phyloP scores from a whole-genome alignment of 2,888 invertebrate species.

The Eupithecia centaureata region DNA sequence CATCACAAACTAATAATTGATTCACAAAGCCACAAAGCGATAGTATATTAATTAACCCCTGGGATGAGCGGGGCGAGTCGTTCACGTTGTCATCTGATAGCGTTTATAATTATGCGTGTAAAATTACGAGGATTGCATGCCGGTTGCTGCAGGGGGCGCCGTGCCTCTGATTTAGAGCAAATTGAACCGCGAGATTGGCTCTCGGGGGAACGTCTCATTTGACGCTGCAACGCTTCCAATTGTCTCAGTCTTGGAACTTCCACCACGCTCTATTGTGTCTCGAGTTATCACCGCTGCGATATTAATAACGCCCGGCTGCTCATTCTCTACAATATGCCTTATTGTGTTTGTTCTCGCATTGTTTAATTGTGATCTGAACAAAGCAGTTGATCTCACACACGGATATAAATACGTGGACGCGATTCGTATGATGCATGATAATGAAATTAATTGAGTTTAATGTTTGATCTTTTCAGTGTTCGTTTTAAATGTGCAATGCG shows the following conservation, averaged over 20 bases:
- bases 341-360: conserved; percentile 49
- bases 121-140: conserved; percentile 58
- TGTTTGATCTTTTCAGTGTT: conserved; percentile 42
- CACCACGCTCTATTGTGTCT: conserved; percentile 62
- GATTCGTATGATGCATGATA: conserved; percentile 25
- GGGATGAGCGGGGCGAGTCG: conserved; percentile 51
- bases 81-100: conserved; percentile 56
- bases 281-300: conserved; percentile 55
- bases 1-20: conserved; percentile 51
- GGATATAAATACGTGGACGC: conserved; percentile 12
- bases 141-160: conserved; percentile 51
- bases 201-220: conserved; percentile 75
- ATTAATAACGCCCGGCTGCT: conserved; percentile 54
- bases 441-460: conserved; percentile 30
- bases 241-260: conserved; percentile 70
- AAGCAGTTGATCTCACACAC: conserved; percentile 34
- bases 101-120: conserved; percentile 60
- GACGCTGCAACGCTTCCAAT: conserved; percentile 77
- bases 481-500: conserved; percentile 41
- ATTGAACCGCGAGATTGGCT: conserved; percentile 79
- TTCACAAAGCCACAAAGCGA: conserved; percentile 48
- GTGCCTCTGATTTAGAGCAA: conserved; percentile 77
- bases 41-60: conserved; percentile 51
- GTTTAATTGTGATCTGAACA: conserved; percentile 38
- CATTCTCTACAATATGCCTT: conserved; percentile 46